phyloP scores from a whole-genome alignment of 2,888 invertebrate genomes.

The Uloborus plumipes region DNA sequence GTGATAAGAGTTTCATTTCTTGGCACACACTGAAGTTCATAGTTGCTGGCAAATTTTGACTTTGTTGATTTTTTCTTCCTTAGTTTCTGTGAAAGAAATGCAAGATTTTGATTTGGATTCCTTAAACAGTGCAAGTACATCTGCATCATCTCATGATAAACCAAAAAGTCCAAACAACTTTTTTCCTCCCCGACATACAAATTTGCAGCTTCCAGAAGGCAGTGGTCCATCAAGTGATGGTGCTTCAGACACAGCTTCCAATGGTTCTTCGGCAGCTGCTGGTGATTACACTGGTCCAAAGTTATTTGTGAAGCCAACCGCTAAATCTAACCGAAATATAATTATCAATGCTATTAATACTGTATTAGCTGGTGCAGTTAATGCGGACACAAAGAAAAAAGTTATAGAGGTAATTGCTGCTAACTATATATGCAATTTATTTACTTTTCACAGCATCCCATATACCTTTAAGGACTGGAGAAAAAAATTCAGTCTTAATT shows the following conservation, averaged over 20 bases:
- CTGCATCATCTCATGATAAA: slow-evolving; percentile 45
- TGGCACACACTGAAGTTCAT: neutral
- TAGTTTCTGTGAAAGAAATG: slow-evolving; percentile 30
- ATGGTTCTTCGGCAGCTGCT: slow-evolving; percentile 58
- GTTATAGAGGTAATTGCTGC: slow-evolving; percentile 80
- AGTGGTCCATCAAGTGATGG: slow-evolving; percentile 66
- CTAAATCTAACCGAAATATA: slow-evolving; percentile 96
- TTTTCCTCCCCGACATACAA: slow-evolving; percentile 13
- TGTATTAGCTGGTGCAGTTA: slow-evolving; percentile 97
- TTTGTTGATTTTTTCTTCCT: neutral
- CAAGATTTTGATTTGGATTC: slow-evolving; percentile 57
- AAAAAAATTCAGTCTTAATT: no score
- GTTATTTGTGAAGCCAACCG: slow-evolving; percentile 96
- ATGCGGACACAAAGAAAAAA: slow-evolving; percentile 90
- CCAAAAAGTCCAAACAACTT: slow-evolving; percentile 35
- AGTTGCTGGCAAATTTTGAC: neutral
- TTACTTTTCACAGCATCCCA: neutral
- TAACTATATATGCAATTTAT: neutral
- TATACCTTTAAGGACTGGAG: no score
- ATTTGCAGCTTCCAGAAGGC: slow-evolving; percentile 38
- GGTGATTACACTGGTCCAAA: slow-evolving; percentile 79
- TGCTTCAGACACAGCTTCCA: slow-evolving; percentile 66
- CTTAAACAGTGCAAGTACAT: slow-evolving; percentile 56
- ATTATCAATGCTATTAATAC: slow-evolving; percentile 96
- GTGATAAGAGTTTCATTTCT: no score